Percentiles rank a stretch among this genome's conserved stretches.
phyloP scores from a whole-genome alignment of 2,797 vertebrate species.

The Ctenopoma multispine region DNA sequence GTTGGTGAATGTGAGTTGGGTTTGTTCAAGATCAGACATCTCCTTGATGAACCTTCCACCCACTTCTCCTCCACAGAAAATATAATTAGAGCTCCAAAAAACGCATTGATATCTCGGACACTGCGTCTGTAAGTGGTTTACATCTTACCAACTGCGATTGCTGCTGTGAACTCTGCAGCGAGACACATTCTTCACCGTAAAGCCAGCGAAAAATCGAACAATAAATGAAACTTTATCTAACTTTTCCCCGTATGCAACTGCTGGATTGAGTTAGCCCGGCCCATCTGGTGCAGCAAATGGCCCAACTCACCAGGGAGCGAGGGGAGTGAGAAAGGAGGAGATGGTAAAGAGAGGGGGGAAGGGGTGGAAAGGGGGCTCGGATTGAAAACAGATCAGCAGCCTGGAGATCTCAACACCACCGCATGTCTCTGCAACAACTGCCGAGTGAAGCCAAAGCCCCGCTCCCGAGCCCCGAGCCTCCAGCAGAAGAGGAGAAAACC shows the following conservation, averaged over 20 bases:
- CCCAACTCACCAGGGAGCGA: constrained; percentile 80
- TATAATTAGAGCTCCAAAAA: constrained; percentile 7
- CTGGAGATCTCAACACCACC: constrained; percentile 74
- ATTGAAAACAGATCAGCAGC: constrained; percentile 90
- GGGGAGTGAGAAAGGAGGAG: constrained; percentile 59
- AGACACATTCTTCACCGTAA: not conserved
- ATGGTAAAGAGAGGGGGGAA: constrained; percentile 50
- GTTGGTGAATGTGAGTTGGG: constrained; percentile 27
- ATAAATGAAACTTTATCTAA: constrained; percentile 78
- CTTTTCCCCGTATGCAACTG: constrained; percentile 59
- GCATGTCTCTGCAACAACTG: constrained; percentile 72
- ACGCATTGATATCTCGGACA: not conserved
- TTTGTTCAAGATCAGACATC: constrained; percentile 34
- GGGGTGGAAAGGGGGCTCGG: constrained; percentile 66
- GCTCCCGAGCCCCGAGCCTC: constrained; percentile 33
- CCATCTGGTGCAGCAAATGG: constrained; percentile 85
- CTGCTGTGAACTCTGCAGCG: not conserved
- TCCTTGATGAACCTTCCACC: constrained; percentile 38
- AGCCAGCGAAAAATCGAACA: constrained; percentile 59
- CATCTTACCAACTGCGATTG: not conserved
- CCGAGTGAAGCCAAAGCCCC: constrained; percentile 53
- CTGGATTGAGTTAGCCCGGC: constrained; percentile 78
- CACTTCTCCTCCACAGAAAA: constrained; percentile 21
- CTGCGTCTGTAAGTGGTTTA: not conserved
- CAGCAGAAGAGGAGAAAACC: not conserved